Conservation (phyloP, 2,797 vertebrate species). For the Neomorphus geoffroyi region DNA sequence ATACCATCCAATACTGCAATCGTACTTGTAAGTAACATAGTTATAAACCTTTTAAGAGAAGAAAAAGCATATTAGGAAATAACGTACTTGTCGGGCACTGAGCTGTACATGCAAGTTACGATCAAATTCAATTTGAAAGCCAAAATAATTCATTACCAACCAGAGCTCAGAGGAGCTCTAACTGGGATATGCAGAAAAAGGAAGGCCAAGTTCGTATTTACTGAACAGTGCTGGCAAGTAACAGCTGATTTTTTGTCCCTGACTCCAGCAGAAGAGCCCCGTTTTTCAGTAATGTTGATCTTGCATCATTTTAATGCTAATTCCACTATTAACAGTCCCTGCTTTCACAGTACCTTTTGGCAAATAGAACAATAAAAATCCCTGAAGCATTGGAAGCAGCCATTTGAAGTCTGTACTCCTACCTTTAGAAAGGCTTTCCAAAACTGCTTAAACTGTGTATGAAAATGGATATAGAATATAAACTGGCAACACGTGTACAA, state of each 20-base stretch:
- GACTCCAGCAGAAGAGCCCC: neutral
- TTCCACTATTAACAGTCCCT: neutral
- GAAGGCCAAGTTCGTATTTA: neutral
- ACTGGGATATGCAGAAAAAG: neutral
- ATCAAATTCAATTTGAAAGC: neutral
- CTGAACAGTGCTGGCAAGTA: neutral
- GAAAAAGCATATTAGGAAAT: neutral
- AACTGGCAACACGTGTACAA: neutral
- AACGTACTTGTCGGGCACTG: neutral
- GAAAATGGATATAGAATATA: neutral
- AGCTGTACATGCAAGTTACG: neutral
- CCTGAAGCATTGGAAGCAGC: too few species aligned
- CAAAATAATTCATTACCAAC: neutral
- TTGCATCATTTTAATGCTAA: neutral
- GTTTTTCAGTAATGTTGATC: neutral
- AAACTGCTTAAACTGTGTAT: neutral
- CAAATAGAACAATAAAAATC: neutral
- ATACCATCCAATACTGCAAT: neutral
- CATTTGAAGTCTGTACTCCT: neutral
- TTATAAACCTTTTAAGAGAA: too few species aligned
- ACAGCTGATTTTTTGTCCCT: neutral
- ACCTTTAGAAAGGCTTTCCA: neutral
- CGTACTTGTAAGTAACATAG: too few species aligned
- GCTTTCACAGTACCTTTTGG: neutral
- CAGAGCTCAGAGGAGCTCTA: too few species aligned